These are phyloP conservation scores for Enteromius afrohamiltoni DNA, from an alignment of 2,797 vertebrate genomes.

Conservation along the genomic window DNA sequence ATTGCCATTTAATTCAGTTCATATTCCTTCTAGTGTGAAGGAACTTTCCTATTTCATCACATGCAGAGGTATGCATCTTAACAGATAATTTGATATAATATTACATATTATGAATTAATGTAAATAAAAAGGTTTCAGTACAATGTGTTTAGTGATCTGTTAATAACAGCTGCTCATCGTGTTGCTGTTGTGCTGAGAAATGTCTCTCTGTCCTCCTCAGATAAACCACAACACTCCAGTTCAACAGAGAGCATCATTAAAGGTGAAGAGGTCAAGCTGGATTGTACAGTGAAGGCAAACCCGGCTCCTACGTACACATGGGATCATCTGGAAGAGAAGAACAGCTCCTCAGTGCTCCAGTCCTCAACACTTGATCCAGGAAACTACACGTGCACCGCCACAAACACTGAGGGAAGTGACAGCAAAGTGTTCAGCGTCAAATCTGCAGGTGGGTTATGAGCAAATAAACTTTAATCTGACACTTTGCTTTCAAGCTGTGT, in stretches of 20 bases:
- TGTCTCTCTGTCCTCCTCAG: not conserved
- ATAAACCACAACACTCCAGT: not conserved
- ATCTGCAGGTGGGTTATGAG: slow-evolving; percentile 5
- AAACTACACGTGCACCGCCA: slow-evolving; percentile 50
- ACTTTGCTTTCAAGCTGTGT: not conserved
- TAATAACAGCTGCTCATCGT: not conserved
- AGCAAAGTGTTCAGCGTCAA: slow-evolving; percentile 46
- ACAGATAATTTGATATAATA: not conserved
- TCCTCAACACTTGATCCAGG: slow-evolving; percentile 31
- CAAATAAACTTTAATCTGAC: not conserved
- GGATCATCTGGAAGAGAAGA: slow-evolving; percentile 11
- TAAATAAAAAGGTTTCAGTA: not conserved
- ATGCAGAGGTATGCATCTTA: not conserved
- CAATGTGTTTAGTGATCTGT: not conserved
- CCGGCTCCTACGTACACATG: not conserved
- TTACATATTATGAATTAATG: not conserved
- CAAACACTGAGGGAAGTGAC: not conserved
- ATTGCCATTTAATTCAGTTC: not conserved
- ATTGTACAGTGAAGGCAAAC: not conserved
- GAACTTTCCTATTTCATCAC: not conserved
- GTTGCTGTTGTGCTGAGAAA: not conserved
- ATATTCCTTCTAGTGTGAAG: not conserved
- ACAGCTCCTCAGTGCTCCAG: not conserved
- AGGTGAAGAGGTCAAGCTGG: fast-evolving
- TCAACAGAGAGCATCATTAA: not conserved